A percentile compares a stretch with the other conserved stretches of the same genome.
Evolutionary conservation across 2,888 invertebrate genomes (phyloP).

Genomic region (Heliconius ethilla): DNA sequence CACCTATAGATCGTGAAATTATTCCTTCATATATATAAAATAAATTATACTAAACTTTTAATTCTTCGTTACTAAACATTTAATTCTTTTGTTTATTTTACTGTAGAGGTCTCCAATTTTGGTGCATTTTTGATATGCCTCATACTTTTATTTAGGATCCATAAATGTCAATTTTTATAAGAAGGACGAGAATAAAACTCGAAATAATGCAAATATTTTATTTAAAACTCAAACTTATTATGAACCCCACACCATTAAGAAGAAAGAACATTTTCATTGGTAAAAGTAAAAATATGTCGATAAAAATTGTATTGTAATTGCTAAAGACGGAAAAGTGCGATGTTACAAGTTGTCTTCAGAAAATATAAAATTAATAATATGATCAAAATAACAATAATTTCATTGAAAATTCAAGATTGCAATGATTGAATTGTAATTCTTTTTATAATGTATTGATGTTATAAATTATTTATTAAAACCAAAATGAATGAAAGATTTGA

Average conservation of each 20-base stretch:
- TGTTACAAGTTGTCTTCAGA: slow-evolving; percentile 45
- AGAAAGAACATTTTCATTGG: slow-evolving; percentile 66
- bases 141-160: too few species aligned
- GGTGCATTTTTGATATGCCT: too few species aligned
- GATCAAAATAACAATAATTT: slow-evolving; percentile 66
- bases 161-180: background rate
- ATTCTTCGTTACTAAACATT: background rate
- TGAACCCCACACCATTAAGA: slow-evolving; percentile 46
- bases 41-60: background rate
- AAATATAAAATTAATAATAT: slow-evolving; percentile 48
- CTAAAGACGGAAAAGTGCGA: slow-evolving; percentile 51
- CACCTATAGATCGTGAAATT: too few species aligned
- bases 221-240: slow-evolving; percentile 50
- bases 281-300: slow-evolving; percentile 51
- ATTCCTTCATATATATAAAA: background rate
- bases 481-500: slow-evolving; percentile 24
- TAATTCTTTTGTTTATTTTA: background rate
- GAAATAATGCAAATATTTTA: slow-evolving; percentile 49
- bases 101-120: too few species aligned
- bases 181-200: background rate
- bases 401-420: slow-evolving; percentile 63
- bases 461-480: slow-evolving; percentile 41
- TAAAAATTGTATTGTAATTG: slow-evolving; percentile 48
- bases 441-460: slow-evolving; percentile 40
- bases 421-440: slow-evolving; percentile 62